phyloP scores from a whole-genome alignment of 2,113 vertebrate genomes.

The Rhombomys opimus region DNA sequence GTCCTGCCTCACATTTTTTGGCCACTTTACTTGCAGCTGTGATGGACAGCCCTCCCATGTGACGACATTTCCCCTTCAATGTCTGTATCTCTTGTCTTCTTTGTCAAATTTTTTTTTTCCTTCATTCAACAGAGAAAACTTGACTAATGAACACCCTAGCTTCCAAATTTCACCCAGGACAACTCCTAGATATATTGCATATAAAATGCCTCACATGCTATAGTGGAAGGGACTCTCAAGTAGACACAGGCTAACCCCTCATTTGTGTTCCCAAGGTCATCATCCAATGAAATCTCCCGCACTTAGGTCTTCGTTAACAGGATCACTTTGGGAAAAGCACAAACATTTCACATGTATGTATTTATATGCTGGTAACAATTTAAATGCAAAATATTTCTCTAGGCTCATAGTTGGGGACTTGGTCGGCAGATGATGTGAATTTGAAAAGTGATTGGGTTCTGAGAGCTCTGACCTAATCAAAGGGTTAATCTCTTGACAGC shows the following conservation, averaged over 20 bases:
- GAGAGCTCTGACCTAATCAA: neutral
- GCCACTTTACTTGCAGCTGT: neutral
- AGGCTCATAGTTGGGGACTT: neutral
- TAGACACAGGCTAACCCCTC: neutral
- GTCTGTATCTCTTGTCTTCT: neutral
- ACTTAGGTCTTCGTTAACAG: neutral
- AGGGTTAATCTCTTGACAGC: neutral
- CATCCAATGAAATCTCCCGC: neutral
- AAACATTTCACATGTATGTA: neutral
- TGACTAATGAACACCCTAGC: too few species aligned
- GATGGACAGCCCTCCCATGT: neutral
- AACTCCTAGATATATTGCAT: neutral
- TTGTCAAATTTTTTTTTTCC: neutral
- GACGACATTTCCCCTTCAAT: neutral
- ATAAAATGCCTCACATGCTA: neutral
- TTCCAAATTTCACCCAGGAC: neutral
- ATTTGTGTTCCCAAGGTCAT: neutral
- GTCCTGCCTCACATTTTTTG: neutral
- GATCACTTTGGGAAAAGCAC: neutral
- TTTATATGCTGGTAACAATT: neutral
- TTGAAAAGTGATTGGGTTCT: neutral
- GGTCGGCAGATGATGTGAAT: neutral
- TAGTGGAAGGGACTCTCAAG: neutral
- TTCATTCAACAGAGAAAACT: neutral
- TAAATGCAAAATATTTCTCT: neutral